Base-by-base conservation (phyloP, 2,797 vertebrate genomes). In the Rhabdophis nuchalis region DNA sequence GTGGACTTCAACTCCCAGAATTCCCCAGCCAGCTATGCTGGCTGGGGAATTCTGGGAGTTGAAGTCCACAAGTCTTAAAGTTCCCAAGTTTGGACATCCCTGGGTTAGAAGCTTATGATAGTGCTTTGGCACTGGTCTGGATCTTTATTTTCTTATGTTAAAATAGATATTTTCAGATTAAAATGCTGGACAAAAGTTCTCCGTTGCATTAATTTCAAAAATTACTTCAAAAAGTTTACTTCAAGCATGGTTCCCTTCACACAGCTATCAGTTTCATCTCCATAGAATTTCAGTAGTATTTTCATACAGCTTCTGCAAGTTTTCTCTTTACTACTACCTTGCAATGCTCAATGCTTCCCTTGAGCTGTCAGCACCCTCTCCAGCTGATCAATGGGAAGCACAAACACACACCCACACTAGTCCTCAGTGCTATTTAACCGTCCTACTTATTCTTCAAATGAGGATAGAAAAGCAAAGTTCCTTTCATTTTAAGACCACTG, bases 31-130 rank as follows among this genome's bases (percentile, higher is more conserved):
- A n/a, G n/a, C n/a, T n/a, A n/a, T n/a, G n/a, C n/a, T n/a, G n/a
- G n/a, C n/a, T n/a, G n/a, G n/a, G n/a, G n/a, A n/a, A n/a, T n/a
- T n/a, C n/a, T n/a, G n/a, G n/a, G n/a, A n/a, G n/a, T n/a, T n/a
- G n/a, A n/a, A n/a, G n/a, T n/a, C n/a, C n/a, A n/a, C n/a, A n/a
- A n/a, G n/a, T n/a, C n/a, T n/a, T n/a, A n/a, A n/a, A n/a, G n/a
- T n/a, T n/a, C n/a, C n/a, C n/a, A n/a, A n/a, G n/a, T n/a, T n/a
- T n/a, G n/a, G n/a, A n/a, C n/a, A n/a, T n/a, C n/a, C n/a, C n/a
- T 91, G 27, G 92, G 82, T 92, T 87, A 64, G 89, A 92, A 27
- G 56, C 0, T 54, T 12, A 29, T 92, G 41, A 58, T n/a, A 90
- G 58, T 16, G 8, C 32, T 54, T 41, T 41, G 56, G 32, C 32